Percentiles rank a stretch among this genome's conserved stretches.
These are phyloP conservation scores for Drosophila cracens DNA, from an alignment of 2,888 invertebrate species.

Conservation along the genomic window DNA sequence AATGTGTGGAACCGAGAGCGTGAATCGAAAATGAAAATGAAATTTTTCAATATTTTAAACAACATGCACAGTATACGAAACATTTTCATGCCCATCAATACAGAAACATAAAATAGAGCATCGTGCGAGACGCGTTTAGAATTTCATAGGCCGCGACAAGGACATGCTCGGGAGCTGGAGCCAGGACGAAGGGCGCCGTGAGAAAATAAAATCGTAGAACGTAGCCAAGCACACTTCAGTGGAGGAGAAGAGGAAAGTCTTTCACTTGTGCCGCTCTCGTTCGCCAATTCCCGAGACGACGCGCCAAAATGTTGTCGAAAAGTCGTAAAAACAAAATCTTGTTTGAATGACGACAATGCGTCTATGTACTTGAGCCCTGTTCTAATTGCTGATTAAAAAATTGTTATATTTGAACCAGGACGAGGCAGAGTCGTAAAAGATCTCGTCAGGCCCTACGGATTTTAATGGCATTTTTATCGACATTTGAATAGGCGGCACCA, in stretches of 20 bases:
- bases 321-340: slow-evolving; percentile 66
- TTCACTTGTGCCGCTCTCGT: slow-evolving; percentile 37
- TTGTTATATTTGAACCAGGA: slow-evolving; percentile 73
- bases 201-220: slow-evolving; percentile 47
- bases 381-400: slow-evolving; percentile 71
- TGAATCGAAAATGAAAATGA: slow-evolving; percentile 34
- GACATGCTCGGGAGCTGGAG: slow-evolving; percentile 37
- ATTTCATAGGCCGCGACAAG: slow-evolving; percentile 61
- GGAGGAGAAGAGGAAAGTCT: slow-evolving; percentile 42
- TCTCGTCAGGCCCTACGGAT: slow-evolving; percentile 26
- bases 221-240: slow-evolving; percentile 14
- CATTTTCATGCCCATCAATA: slow-evolving; percentile 55
- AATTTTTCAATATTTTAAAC: slow-evolving; percentile 47
- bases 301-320: slow-evolving; percentile 64
- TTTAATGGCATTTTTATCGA: slow-evolving; percentile 82
- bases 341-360: slow-evolving; percentile 27
- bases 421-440: slow-evolving; percentile 56
- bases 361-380: slow-evolving; percentile 44
- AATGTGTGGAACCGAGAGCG: slow-evolving; percentile 45
- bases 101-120: slow-evolving; percentile 51
- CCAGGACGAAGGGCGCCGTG: slow-evolving; percentile 53
- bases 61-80: slow-evolving; percentile 56
- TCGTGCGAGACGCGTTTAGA: slow-evolving; percentile 67
- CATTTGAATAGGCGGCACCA: slow-evolving; percentile 75
- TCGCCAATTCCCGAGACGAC: slow-evolving; percentile 66